Percentiles rank a stretch among this genome's conserved stretches.
phyloP scores from a whole-genome alignment of 30 jellyfish, hydroid and myxozoan species.

The Pelagia noctiluca region DNA sequence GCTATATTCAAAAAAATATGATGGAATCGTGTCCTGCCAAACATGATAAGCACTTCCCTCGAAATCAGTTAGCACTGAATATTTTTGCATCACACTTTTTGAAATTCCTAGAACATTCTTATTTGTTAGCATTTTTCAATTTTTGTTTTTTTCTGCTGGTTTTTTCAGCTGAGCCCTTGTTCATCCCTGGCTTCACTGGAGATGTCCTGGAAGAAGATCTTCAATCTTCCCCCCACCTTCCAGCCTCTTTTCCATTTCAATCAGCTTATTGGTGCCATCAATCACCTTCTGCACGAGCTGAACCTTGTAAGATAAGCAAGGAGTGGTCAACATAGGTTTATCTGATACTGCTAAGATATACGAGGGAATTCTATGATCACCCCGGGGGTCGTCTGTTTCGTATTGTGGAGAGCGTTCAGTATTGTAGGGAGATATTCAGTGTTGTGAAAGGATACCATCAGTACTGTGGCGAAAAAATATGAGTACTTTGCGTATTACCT shows the following conservation, averaged over 20 bases:
- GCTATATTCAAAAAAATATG: too few species aligned
- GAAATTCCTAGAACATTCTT: too few species aligned
- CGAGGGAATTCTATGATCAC: too few species aligned
- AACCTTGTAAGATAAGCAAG: not conserved
- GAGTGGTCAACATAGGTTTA: too few species aligned
- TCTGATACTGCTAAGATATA: too few species aligned
- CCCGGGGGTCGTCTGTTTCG: too few species aligned
- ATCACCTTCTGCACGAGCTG: conserved; percentile 75
- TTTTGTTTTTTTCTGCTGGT: not conserved
- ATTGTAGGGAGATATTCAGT: too few species aligned
- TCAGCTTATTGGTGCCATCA: conserved; percentile 69
- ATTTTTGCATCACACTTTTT: not conserved
- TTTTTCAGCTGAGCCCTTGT: conserved; percentile 15
- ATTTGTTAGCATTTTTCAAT: not conserved
- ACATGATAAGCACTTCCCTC: not conserved
- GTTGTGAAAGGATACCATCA: not conserved
- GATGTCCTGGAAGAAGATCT: conserved; percentile 55
- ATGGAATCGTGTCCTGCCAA: not conserved
- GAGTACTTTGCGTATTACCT: not conserved
- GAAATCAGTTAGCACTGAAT: not conserved
- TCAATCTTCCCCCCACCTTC: conserved; percentile 50
- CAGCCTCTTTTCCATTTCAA: conserved; percentile 65
- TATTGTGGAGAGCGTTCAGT: not conserved
- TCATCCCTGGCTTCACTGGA: conserved; percentile 37
- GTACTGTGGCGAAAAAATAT: not conserved